A percentile compares a stretch with the other conserved stretches of the same genome.
Evolutionary conservation across 2,888 invertebrate species (phyloP).

Genomic region (Luperina nickerlii): DNA sequence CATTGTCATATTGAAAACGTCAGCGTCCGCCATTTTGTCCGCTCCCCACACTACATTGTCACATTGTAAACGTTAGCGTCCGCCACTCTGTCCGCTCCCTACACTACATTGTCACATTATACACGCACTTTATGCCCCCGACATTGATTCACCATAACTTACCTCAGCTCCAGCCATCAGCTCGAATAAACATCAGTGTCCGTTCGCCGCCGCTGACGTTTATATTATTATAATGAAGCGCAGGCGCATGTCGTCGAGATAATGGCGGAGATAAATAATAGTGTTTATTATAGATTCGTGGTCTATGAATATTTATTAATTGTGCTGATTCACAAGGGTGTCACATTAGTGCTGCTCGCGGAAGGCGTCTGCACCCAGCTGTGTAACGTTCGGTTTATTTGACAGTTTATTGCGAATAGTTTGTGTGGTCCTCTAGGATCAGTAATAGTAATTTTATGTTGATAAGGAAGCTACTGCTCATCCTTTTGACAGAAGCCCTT

Average conservation of each 20-base stretch:
- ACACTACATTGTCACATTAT: slow-evolving; percentile 27
- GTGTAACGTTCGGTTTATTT: slow-evolving; percentile 28
- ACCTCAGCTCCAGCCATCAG: slow-evolving; percentile 7
- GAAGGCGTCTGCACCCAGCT: slow-evolving; percentile 21
- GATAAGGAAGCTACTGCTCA: not conserved
- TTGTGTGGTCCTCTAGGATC: not conserved
- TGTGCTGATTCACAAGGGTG: slow-evolving; percentile 7
- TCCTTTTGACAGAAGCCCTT: not conserved
- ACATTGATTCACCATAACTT: slow-evolving; percentile 16
- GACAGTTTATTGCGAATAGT: slow-evolving; percentile 3
- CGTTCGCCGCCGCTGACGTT: slow-evolving; percentile 17
- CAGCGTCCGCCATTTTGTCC: too few species aligned
- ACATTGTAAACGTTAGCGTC: not conserved
- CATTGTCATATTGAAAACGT: too few species aligned
- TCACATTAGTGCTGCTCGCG: not conserved
- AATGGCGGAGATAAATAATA: slow-evolving; percentile 41
- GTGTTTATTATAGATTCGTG: slow-evolving; percentile 37
- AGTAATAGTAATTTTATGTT: not conserved
- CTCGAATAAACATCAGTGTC: slow-evolving; percentile 22
- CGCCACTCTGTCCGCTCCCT: not conserved
- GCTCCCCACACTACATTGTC: too few species aligned
- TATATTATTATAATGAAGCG: slow-evolving; percentile 32
- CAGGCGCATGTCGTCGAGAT: slow-evolving; percentile 35
- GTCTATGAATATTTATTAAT: slow-evolving; percentile 24
- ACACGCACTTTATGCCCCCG: not conserved